Conservation (phyloP, 2,888 invertebrate species). For the Cephonodes hylas region DNA sequence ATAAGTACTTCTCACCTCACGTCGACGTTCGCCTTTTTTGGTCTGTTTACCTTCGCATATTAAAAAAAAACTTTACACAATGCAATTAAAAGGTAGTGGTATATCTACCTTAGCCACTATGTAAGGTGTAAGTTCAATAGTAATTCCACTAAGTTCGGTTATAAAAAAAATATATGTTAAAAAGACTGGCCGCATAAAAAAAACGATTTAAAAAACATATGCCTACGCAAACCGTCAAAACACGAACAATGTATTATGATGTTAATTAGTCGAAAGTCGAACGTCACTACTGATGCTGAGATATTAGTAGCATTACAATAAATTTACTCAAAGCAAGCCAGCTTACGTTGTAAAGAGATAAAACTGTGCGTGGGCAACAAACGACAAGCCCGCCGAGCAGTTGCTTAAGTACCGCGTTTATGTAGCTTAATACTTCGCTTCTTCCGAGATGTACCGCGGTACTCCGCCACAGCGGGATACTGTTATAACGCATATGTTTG, state of each 20-base stretch:
- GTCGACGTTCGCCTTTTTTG: neutral
- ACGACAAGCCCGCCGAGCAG: conserved; percentile 53
- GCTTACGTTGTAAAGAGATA: conserved; percentile 72
- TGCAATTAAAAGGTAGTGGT: no score
- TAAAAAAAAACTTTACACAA: no score
- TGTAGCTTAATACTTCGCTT: conserved; percentile 53
- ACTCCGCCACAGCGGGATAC: conserved; percentile 19
- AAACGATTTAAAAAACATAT: neutral
- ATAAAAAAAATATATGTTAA: no score
- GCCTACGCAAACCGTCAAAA: neutral
- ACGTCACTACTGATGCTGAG: conserved; percentile 59
- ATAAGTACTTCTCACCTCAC: neutral
- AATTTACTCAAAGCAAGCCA: conserved; percentile 70
- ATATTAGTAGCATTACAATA: conserved; percentile 74
- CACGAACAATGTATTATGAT: conserved; percentile 45
- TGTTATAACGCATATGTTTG: conserved; percentile 16
- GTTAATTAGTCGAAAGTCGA: conserved; percentile 66
- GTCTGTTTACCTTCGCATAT: no score
- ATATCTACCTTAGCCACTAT: no score
- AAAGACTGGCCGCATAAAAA: no score
- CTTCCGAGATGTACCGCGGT: conserved; percentile 8
- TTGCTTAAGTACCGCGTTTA: conserved; percentile 72
- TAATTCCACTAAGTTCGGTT: no score
- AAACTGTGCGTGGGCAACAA: conserved; percentile 69
- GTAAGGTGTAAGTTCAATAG: no score